Evolutionary conservation across 2,113 vertebrate genomes (phyloP).

Genomic region (Acinonyx jubatus): DNA sequence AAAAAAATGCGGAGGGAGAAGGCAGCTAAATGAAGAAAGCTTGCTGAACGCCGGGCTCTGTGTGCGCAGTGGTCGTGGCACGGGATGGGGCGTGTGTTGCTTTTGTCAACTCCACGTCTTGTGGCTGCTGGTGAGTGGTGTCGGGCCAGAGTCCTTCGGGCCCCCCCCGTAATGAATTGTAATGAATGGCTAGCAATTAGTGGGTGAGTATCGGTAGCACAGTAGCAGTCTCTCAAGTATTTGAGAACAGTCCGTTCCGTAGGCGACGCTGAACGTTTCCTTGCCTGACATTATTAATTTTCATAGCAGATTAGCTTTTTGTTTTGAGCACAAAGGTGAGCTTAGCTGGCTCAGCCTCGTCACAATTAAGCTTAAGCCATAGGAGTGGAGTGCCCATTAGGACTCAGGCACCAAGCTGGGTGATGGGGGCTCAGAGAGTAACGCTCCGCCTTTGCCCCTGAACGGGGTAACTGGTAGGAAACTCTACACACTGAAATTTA

Average conservation of each 20-base stretch:
- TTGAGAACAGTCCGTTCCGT: background rate
- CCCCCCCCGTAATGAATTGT: background rate
- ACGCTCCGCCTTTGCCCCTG: background rate
- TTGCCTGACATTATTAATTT: background rate
- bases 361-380: background rate
- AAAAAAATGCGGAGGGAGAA: background rate
- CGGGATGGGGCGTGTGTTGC: fast-evolving
- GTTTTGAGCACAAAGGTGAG: background rate
- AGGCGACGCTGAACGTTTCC: background rate
- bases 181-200: background rate
- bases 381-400: too few species aligned
- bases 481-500: background rate
- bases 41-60: fast-evolving
- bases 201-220: background rate
- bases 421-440: too few species aligned
- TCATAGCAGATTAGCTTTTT: background rate
- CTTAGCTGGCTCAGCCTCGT: background rate
- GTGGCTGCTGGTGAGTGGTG: background rate
- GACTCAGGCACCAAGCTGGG: background rate
- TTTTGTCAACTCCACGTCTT: background rate
- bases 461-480: background rate
- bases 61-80: fast-evolving
- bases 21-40: background rate
- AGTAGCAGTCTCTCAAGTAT: background rate
- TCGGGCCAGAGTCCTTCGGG: background rate